Evolutionary conservation across 2,888 invertebrate genomes (phyloP).

Genomic region (Drosophila differens): DNA sequence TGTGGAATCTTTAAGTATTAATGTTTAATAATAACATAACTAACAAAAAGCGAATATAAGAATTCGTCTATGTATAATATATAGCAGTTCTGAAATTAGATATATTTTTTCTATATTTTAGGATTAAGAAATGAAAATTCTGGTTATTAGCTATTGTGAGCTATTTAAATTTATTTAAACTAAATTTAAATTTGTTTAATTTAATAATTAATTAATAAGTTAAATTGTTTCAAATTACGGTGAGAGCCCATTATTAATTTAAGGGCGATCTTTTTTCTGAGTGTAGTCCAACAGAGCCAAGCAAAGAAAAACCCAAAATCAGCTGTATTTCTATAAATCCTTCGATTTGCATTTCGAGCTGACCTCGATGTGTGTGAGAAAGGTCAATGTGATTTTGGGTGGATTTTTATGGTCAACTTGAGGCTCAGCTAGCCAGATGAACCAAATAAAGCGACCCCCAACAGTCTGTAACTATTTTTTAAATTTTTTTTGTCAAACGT

Average conservation of each 20-base stretch:
- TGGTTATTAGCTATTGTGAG: background rate
- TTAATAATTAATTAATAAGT: background rate
- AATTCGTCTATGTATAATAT: background rate
- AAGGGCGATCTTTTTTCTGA: background rate
- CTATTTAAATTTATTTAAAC: background rate
- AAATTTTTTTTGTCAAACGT: conserved; percentile 5
- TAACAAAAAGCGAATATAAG: too few relatives aligned
- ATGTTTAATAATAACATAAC: too few relatives aligned
- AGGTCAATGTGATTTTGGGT: conserved; percentile 43
- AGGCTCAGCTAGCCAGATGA: background rate
- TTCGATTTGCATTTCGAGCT: conserved; percentile 1
- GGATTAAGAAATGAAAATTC: background rate
- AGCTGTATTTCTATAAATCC: background rate
- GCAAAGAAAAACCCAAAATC: background rate
- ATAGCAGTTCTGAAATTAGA: background rate
- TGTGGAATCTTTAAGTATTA: too few relatives aligned
- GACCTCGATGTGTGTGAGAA: conserved; percentile 53
- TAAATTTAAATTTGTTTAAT: background rate
- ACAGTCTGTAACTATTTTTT: conserved; percentile 17
- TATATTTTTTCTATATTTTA: background rate
- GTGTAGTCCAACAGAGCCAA: background rate
- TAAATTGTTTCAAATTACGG: background rate
- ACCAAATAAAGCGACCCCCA: conserved; percentile 12
- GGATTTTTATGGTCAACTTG: background rate
- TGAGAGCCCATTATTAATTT: background rate